Conservation (phyloP, 2,113 vertebrate genomes). For the Hemichromis elongatus region DNA sequence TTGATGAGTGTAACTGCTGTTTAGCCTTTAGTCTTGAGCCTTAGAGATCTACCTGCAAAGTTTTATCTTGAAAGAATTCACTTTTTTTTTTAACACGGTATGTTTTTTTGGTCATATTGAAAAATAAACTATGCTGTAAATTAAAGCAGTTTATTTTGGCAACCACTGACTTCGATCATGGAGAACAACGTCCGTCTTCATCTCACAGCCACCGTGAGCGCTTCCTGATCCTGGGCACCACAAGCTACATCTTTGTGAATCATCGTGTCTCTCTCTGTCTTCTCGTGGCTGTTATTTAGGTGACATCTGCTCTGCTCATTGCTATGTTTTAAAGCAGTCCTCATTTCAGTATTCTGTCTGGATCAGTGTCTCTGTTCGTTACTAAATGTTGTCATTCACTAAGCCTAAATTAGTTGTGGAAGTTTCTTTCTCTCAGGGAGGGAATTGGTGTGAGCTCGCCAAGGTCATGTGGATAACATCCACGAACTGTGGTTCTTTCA, state of each 20-base stretch:
- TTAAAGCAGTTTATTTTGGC: neutral
- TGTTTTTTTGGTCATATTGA: neutral
- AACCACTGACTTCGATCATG: neutral
- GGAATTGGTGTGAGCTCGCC: neutral
- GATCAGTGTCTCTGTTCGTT: neutral
- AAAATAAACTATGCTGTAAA: neutral
- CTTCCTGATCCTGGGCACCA: neutral
- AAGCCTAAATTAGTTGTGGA: neutral
- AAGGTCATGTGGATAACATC: constrained; percentile 6
- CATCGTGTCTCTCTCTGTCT: neutral
- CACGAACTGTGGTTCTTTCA: neutral
- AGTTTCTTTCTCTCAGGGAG: neutral
- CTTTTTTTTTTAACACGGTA: neutral
- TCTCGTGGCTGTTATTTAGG: neutral
- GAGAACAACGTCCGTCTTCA: neutral
- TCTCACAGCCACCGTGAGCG: neutral
- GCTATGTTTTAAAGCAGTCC: neutral
- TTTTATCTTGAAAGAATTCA: neutral
- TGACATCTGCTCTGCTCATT: neutral
- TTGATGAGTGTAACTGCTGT: no score
- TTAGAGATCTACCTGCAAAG: neutral
- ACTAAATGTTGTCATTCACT: neutral
- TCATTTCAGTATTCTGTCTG: neutral
- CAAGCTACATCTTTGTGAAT: neutral
- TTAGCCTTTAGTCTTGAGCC: neutral